Conservation (phyloP, 2,888 invertebrate genomes). For the Agrotis exclamationis region DNA sequence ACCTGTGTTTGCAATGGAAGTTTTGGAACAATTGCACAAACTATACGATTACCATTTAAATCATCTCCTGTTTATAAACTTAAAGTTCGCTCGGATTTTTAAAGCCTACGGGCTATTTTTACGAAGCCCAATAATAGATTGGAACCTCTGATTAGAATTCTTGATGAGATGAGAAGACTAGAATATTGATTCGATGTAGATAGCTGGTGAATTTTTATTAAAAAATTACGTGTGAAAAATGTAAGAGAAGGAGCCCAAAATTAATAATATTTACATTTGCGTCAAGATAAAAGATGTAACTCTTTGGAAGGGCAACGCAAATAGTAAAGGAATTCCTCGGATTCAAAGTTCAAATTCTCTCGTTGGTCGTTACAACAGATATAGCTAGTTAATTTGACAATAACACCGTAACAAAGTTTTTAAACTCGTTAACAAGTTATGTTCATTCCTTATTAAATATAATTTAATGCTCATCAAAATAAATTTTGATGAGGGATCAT, state of each 20-base stretch:
- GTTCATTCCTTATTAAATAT: conserved; percentile 36
- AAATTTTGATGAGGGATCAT: conserved; percentile 16
- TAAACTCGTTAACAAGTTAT: conserved; percentile 54
- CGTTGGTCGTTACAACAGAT: conserved; percentile 39
- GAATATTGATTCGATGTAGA: conserved; percentile 55
- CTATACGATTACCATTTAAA: conserved; percentile 28
- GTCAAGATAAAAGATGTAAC: conserved; percentile 16
- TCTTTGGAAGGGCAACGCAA: conserved; percentile 5
- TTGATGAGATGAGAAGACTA: conserved; percentile 45
- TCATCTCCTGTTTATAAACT: conserved; percentile 21
- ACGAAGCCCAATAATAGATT: conserved; percentile 52
- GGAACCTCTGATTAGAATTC: conserved; percentile 53
- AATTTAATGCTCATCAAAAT: conserved; percentile 43
- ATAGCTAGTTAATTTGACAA: conserved; percentile 36
- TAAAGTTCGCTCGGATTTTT: conserved; percentile 23
- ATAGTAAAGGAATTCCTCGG: conserved; percentile 33
- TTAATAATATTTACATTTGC: conserved; percentile 38
- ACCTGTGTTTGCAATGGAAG: conserved; percentile 48
- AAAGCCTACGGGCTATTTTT: conserved; percentile 29
- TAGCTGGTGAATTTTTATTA: conserved; percentile 24
- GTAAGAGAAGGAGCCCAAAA: conserved; percentile 20
- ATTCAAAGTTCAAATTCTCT: conserved; percentile 28
- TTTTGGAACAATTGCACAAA: conserved; percentile 43
- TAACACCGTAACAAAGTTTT: conserved; percentile 36
- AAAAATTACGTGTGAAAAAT: conserved; percentile 11